Percentiles rank a stretch among this genome's conserved stretches.
Evolutionary conservation across 2,888 invertebrate genomes (phyloP).

Genomic region (Quadroppia sp.): DNA sequence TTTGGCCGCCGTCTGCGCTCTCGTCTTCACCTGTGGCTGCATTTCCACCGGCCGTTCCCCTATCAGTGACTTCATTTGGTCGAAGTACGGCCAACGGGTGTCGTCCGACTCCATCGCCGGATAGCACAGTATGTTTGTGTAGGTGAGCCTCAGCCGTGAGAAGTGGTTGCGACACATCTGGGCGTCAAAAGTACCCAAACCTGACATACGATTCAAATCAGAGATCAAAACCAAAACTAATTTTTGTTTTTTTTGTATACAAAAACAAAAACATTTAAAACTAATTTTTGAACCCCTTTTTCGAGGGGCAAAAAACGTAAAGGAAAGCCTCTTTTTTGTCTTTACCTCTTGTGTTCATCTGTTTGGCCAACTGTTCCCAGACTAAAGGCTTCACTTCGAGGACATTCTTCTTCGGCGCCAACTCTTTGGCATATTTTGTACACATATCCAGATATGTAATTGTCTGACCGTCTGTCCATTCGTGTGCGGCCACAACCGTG

Average conservation of each 20-base stretch:
- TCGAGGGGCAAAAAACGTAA: not conserved
- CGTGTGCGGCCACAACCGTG: not conserved
- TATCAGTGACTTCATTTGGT: not conserved
- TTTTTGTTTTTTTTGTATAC: not conserved
- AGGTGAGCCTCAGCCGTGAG: not conserved
- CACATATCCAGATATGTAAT: constrained; percentile 1
- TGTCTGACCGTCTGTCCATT: not conserved
- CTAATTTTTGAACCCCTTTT: not conserved
- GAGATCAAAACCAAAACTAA: not conserved
- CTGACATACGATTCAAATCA: not conserved
- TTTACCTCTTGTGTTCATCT: not conserved
- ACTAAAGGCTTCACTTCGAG: not conserved
- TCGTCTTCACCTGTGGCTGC: not conserved
- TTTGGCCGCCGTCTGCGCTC: not conserved
- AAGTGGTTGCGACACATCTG: constrained; percentile 4
- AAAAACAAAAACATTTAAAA: not conserved
- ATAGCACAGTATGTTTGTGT: constrained; percentile 7
- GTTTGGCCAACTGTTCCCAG: constrained; percentile 20
- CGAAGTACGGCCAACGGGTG: constrained; percentile 29
- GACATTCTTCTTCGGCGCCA: not conserved
- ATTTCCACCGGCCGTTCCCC: constrained; percentile 5
- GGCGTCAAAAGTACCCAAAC: not conserved
- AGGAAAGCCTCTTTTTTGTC: not conserved
- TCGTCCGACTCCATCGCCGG: not conserved
- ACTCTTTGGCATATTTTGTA: not conserved